phyloP scores from a whole-genome alignment of 35 echinoderm and acorn worm genomes.

The Holothuria glaberrima region DNA sequence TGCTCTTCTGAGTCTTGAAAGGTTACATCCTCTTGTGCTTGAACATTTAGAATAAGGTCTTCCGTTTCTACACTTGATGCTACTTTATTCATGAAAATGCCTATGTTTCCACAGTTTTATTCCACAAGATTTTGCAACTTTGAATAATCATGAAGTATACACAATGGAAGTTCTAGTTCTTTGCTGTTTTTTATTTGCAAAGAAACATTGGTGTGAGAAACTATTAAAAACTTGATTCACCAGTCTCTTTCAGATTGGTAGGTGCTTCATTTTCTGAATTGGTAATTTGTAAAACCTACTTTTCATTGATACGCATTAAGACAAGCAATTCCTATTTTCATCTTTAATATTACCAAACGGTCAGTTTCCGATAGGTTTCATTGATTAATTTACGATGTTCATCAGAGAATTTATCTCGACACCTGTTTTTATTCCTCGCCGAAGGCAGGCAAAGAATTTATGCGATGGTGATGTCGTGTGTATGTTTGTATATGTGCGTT shows the following conservation, averaged over 20 bases:
- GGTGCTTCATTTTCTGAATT: neutral
- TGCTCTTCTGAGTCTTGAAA: conserved; percentile 12
- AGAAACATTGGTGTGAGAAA: neutral
- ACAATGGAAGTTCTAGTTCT: neutral
- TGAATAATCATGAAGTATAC: neutral
- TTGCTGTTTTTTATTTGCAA: neutral
- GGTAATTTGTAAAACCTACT: neutral
- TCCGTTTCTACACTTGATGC: neutral
- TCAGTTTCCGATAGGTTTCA: too few relatives aligned
- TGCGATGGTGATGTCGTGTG: too few relatives aligned
- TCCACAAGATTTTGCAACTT: neutral
- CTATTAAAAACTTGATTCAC: neutral
- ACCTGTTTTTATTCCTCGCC: too few relatives aligned
- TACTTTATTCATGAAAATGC: neutral
- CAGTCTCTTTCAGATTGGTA: neutral
- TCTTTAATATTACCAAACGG: neutral
- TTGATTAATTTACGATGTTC: too few relatives aligned
- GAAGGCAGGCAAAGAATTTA: too few relatives aligned
- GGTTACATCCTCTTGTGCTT: neutral
- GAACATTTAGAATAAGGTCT: neutral
- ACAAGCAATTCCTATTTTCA: neutral
- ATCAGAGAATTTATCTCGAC: too few relatives aligned
- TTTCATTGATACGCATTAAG: neutral
- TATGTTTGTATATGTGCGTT: too few relatives aligned
- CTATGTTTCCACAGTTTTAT: neutral